A percentile compares a stretch with the other conserved stretches of the same genome.
Conservation (phyloP, 2,797 vertebrate genomes). For the Channallabes apus region DNA sequence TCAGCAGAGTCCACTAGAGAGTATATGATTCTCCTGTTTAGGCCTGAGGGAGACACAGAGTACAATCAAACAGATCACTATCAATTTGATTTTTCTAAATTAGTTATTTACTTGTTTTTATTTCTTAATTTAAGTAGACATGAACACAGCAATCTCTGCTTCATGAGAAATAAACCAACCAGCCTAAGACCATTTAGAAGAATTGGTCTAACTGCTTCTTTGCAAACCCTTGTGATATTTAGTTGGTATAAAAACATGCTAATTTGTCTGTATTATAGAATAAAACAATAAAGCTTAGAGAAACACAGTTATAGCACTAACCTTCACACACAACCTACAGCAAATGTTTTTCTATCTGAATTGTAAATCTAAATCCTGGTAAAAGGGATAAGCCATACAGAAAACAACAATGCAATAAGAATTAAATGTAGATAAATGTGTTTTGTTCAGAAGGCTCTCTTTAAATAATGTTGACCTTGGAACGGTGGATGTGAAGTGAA, state of each 20-base stretch:
- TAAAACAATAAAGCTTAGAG: background rate
- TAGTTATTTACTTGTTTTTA: too few species aligned
- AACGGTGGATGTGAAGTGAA: background rate
- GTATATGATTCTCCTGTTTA: conserved; percentile 87
- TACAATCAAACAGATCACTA: background rate
- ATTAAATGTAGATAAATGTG: background rate
- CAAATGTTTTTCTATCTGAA: background rate
- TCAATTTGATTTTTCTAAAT: background rate
- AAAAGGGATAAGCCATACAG: background rate
- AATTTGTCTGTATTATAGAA: background rate
- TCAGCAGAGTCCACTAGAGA: conserved; percentile 83
- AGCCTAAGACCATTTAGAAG: background rate
- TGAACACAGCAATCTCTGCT: background rate
- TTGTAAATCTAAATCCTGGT: background rate
- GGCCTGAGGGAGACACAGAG: conserved; percentile 68
- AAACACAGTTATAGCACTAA: background rate
- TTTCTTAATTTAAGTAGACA: background rate
- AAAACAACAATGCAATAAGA: background rate
- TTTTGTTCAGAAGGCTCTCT: background rate
- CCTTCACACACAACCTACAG: background rate
- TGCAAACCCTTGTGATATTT: background rate
- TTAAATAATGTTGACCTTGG: background rate
- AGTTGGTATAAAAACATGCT: background rate
- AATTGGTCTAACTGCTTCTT: background rate
- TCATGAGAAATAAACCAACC: background rate